Evolutionary conservation across 1,140 invertebrate species (phyloP).

Genomic region (Cylas formicarius): DNA sequence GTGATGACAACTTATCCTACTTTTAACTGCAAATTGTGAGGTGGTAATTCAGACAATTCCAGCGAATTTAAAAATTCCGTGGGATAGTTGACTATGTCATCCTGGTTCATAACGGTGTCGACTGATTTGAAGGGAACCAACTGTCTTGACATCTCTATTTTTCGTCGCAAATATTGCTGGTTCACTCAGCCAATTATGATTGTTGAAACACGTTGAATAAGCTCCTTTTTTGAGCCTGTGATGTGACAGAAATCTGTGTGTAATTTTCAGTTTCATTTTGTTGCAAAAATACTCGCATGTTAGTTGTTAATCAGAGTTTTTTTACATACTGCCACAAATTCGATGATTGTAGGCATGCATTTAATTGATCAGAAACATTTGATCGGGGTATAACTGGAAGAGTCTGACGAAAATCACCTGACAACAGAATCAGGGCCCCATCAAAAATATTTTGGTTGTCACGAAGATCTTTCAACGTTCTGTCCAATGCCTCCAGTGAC

Average conservation of each 20-base stretch:
- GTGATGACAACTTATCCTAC: conserved; percentile 42
- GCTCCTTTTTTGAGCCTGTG: too few species aligned
- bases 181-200: conserved; percentile 38
- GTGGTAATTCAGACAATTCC: conserved; percentile 21
- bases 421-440: conserved; percentile 17
- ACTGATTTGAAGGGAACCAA: conserved; percentile 41
- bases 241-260: conserved; percentile 16
- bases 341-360: conserved; percentile 44
- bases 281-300: conserved; percentile 32
- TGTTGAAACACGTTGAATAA: too few species aligned
- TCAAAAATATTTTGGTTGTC: conserved; percentile 11
- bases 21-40: conserved; percentile 37
- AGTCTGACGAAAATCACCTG: conserved; percentile 26
- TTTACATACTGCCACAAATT: conserved; percentile 38
- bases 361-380: conserved; percentile 42
- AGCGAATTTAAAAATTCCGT: conserved; percentile 33
- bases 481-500: conserved; percentile 25
- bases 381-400: conserved; percentile 36
- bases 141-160: conserved; percentile 35
- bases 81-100: conserved; percentile 37
- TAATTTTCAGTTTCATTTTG: conserved; percentile 28
- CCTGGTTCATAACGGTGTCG: conserved; percentile 34
- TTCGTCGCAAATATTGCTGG: conserved; percentile 35
- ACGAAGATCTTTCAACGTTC: conserved; percentile 30
- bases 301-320: conserved; percentile 35